Evolutionary conservation across 2,113 vertebrate genomes (phyloP).

Genomic region (Aegypius monachus): DNA sequence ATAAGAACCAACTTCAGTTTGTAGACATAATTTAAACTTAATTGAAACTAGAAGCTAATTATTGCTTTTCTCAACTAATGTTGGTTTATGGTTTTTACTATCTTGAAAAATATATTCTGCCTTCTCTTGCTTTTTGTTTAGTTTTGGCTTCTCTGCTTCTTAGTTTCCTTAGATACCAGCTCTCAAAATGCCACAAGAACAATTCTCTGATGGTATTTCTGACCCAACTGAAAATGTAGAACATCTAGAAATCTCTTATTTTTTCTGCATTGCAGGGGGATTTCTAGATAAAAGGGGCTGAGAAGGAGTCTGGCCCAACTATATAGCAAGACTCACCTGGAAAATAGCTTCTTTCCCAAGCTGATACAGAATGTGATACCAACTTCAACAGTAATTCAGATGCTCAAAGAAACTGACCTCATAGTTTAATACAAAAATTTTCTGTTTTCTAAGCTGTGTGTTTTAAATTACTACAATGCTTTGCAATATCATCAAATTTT

Average conservation of each 20-base stretch:
- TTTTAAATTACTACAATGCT: background rate
- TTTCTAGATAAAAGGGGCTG: background rate
- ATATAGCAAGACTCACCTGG: background rate
- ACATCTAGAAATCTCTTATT: background rate
- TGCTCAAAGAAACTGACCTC: background rate
- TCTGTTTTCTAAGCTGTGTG: background rate
- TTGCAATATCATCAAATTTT: background rate
- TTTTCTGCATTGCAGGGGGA: background rate
- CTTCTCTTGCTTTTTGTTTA: background rate
- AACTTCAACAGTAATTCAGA: background rate
- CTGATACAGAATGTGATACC: background rate
- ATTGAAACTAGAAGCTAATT: background rate
- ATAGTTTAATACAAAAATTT: background rate
- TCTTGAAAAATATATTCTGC: background rate
- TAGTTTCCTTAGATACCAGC: background rate
- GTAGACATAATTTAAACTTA: background rate
- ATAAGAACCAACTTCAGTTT: background rate
- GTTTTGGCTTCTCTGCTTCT: background rate
- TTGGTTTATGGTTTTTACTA: background rate
- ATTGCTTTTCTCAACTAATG: background rate
- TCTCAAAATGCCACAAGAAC: background rate
- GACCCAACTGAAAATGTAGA: background rate
- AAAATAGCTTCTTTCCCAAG: background rate
- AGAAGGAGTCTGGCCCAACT: background rate
- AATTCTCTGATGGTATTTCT: background rate